These are phyloP conservation scores for Eustalomyia histrio DNA, from an alignment of 2,888 invertebrate species.

Conservation along the genomic window DNA sequence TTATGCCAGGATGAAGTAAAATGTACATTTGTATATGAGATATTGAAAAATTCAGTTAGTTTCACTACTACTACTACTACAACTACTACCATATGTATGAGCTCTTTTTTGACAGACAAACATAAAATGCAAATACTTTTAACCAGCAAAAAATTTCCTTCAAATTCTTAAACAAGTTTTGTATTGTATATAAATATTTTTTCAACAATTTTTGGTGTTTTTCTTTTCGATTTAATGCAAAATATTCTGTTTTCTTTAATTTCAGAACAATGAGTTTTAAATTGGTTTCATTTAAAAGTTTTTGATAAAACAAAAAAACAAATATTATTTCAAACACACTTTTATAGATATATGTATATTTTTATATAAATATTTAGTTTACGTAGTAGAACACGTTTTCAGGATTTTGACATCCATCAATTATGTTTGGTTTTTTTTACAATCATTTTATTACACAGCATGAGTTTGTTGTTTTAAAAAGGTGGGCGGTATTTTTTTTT, in stretches of 20 bases:
- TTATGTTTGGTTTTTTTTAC: slow-evolving; percentile 21
- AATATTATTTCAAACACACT: not conserved
- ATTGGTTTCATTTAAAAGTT: slow-evolving; percentile 35
- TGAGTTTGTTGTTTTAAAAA: slow-evolving; percentile 18
- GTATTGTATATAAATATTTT: slow-evolving; percentile 18
- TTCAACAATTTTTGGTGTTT: slow-evolving; percentile 10
- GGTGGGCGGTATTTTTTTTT: slow-evolving; percentile 15
- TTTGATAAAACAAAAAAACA: not conserved
- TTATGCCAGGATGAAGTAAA: not conserved
- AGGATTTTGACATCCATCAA: slow-evolving; percentile 56
- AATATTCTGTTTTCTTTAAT: slow-evolving; percentile 8
- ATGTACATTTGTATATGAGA: not conserved
- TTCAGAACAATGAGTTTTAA: slow-evolving; percentile 33
- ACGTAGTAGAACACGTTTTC: slow-evolving; percentile 36
- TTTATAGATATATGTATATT: not conserved
- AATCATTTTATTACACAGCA: slow-evolving; percentile 8
- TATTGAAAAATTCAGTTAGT: not conserved
- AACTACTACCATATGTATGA: not conserved
- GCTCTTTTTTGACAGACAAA: not conserved
- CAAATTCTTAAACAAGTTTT: slow-evolving; percentile 13
- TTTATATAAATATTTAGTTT: slow-evolving; percentile 28
- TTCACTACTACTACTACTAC: not conserved
- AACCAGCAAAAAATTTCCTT: not conserved
- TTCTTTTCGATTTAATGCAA: slow-evolving; percentile 3
- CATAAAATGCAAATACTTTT: slow-evolving; percentile 4